Base-by-base conservation (phyloP, 2,113 vertebrate species). In the Spea bombifrons region DNA sequence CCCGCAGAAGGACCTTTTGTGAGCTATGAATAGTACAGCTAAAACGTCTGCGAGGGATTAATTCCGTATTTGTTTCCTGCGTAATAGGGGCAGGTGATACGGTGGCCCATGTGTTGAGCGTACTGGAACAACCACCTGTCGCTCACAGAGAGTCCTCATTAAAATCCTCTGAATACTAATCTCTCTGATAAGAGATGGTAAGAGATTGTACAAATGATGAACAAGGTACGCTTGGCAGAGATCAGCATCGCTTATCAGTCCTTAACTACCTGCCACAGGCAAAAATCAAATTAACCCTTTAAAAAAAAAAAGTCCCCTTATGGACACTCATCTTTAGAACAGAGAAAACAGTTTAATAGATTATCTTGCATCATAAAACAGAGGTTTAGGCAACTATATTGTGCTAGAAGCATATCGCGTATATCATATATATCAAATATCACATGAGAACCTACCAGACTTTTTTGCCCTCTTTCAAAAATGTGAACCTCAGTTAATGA, bases 81-180 rank as follows among this genome's bases (percentile, higher is more conserved):
- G 68, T 78, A 78, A 78, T 43, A 9, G 76, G 66, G 67, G 68
- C 76, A 78, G 76, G 76, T 78, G 76, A 78, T 71, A 71, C 57
- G 13, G 44, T 12, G 76, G 44, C 68, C 48, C 48, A 52, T 72
- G 68, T 45, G 48, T 57, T 50, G 67, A 47, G 65, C 15, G 30
- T 17, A 53, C 44, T 69, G 13, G 57, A 43, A 55, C 44, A 30
- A 55, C 75, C 75, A 71, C 75, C 66, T 70, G 76, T 72, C 57
- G 48, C 68, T 64, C 69, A 64, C 76, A 47, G 50, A 43, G 65
- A 47, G 3, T 49, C 47, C 75, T 68, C 50, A 76, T 68, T 67
- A 76, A 49, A 59, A 71, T 17, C 66, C 67, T 45, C 46, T 45
- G 46, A 65, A 44, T 71, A 16, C 30, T 78, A 78, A 78, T 71